These are phyloP conservation scores for Coelopa frigida DNA, from an alignment of 1,140 invertebrate species.

Conservation along the genomic window DNA sequence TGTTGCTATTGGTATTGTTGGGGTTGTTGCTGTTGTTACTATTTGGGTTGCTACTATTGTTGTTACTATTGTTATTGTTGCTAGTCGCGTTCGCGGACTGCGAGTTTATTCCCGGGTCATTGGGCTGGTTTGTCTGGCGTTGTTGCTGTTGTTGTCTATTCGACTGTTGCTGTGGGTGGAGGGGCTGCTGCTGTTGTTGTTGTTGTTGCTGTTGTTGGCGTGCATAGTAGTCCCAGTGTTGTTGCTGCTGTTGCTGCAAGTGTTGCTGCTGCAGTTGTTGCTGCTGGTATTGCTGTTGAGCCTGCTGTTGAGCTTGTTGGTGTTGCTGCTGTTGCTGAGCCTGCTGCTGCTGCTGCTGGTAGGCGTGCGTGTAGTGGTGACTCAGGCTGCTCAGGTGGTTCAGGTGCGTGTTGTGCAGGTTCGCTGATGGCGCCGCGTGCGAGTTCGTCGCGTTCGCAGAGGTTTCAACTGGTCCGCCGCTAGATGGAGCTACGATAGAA, in stretches of 20 bases:
- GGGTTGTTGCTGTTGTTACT: slow-evolving; percentile 28
- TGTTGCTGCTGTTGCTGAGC: slow-evolving; percentile 27
- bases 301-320: slow-evolving; percentile 14
- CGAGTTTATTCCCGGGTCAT: slow-evolving; percentile 14
- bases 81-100: neutral
- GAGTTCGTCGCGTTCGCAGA: slow-evolving; percentile 9
- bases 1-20: slow-evolving; percentile 28
- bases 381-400: slow-evolving; percentile 38
- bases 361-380: slow-evolving; percentile 29
- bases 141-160: slow-evolving; percentile 28
- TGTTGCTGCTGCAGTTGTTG: slow-evolving; percentile 18
- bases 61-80: slow-evolving; percentile 18
- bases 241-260: slow-evolving; percentile 22
- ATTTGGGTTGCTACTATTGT: slow-evolving; percentile 12
- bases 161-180: slow-evolving; percentile 27
- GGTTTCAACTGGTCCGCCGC: slow-evolving; percentile 32
- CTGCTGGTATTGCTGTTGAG: slow-evolving; percentile 23
- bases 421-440: slow-evolving; percentile 17
- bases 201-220: slow-evolving; percentile 28
- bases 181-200: slow-evolving; percentile 21
- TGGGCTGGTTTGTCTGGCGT: slow-evolving; percentile 15
- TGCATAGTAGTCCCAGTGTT: slow-evolving; percentile 39
- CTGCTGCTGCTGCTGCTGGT: slow-evolving; percentile 12
- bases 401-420: slow-evolving; percentile 33
- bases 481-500: slow-evolving; percentile 41